Base-by-base conservation (phyloP, 2,113 vertebrate genomes). In the Orycteropus afer region DNA sequence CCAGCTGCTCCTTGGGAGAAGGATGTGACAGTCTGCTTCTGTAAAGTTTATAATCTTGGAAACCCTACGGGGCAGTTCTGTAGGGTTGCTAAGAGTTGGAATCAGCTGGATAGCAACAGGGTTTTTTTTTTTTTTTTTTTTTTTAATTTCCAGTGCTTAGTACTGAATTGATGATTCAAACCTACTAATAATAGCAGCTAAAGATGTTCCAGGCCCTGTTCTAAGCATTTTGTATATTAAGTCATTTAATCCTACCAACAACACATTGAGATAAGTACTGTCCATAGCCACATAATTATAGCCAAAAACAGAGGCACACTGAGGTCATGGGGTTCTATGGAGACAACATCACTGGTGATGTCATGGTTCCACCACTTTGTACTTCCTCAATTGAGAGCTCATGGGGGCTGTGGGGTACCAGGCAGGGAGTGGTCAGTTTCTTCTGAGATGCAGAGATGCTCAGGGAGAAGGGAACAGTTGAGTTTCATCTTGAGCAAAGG, bases 281-380 rank as follows among this genome's bases (percentile, higher is more conserved):
- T 37, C 55, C 0, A 0, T 1, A 25, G 42, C 67, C 80, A 79
- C 76, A 17, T n/a, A n/a, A 34, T 55, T n/a, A n/a, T 2, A 7
- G 78, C 20, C 12, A 45, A 8, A 20, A 8, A 2, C 9, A 1
- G 65, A 90, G 94, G 78, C 47, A 11, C 0, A 1, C 63, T 3
- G 6, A n/a, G 29, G 53, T 74, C 4, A 13, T 0, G 22, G 13
- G 23, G 37, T 27, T 67, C 61, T 27, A n/a, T 1, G 22, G 55
- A 65, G 45, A 13, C 0, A 7, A 47, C 5, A 12, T 22, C 59
- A 9, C 14, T 0, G 3, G 42, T 23, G 57, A 32, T 9, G 0
- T 17, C 4, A 0, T 8, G 69, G 9, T 11, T 7, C 49, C 32
- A 18, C 57, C 49, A 29, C 14, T 3, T 5, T 23, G 0, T 9